A percentile compares a stretch with the other conserved stretches of the same genome.
phyloP scores from a whole-genome alignment of 2,113 vertebrate genomes.

The Myrmophylax atrothorax region DNA sequence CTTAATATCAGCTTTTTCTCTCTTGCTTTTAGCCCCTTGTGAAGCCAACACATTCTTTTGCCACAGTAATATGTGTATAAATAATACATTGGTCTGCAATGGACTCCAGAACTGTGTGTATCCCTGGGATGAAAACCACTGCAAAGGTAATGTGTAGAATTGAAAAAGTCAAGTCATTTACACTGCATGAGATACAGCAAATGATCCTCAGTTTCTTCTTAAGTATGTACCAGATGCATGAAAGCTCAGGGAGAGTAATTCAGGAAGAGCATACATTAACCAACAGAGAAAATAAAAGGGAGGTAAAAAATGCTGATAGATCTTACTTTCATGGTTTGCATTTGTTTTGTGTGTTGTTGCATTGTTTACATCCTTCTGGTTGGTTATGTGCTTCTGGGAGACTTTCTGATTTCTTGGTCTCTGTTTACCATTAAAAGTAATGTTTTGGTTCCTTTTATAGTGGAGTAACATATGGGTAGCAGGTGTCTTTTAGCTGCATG shows the following conservation, averaged over 20 bases:
- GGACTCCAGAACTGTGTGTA: slow-evolving; percentile 98
- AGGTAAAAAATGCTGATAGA: background rate
- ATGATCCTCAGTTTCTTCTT: background rate
- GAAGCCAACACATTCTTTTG: slow-evolving; percentile 96
- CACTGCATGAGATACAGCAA: background rate
- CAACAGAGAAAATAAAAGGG: background rate
- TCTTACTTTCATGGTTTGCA: background rate
- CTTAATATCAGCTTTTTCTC: background rate
- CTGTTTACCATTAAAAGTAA: background rate
- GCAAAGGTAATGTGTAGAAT: slow-evolving; percentile 86
- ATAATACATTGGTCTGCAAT: slow-evolving; percentile 96
- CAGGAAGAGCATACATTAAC: background rate
- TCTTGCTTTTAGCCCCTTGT: slow-evolving; percentile 86
- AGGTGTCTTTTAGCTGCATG: background rate
- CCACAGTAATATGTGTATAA: slow-evolving; percentile 99
- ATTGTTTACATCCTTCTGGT: background rate
- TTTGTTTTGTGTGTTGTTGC: background rate
- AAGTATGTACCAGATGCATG: background rate
- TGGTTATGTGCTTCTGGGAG: background rate
- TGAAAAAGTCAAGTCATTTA: background rate
- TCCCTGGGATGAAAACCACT: slow-evolving; percentile 98
- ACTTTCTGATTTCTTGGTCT: background rate
- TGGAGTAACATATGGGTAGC: background rate
- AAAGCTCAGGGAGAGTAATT: background rate
- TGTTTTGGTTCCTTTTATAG: background rate